A percentile compares a stretch with the other conserved stretches of the same genome.
These are phyloP conservation scores for Oryzias sinensis DNA, from an alignment of 2,797 vertebrate species.

Conservation along the genomic window DNA sequence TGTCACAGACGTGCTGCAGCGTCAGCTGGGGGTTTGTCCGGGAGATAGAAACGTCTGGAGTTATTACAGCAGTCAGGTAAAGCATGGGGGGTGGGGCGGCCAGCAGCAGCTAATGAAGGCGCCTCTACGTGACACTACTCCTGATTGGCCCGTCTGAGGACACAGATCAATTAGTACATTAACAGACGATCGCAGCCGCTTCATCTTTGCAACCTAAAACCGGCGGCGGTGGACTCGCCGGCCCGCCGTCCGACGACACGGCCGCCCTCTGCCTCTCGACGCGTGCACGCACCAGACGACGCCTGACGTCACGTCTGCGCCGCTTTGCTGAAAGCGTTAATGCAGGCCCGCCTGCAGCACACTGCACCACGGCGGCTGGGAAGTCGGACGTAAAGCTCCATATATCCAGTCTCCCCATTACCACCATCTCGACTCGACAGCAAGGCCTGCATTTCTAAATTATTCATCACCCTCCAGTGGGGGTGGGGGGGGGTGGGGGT, in stretches of 20 bases:
- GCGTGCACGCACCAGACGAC: slow-evolving; percentile 3
- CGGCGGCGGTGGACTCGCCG: slow-evolving; percentile 41
- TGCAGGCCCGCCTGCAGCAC: slow-evolving; percentile 48
- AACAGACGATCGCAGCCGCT: slow-evolving; percentile 66
- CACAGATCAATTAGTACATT: slow-evolving; percentile 77
- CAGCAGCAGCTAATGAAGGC: slow-evolving; percentile 68
- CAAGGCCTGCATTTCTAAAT: slow-evolving; percentile 73
- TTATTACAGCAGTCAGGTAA: slow-evolving; percentile 69
- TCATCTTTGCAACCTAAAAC: slow-evolving; percentile 67
- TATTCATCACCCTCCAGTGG: slow-evolving; percentile 64
- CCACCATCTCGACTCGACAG: slow-evolving; percentile 66
- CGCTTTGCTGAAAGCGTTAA: slow-evolving; percentile 44
- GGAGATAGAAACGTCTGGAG: slow-evolving; percentile 67
- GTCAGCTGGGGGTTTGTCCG: slow-evolving; percentile 48
- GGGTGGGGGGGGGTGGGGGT: slow-evolving; percentile 43
- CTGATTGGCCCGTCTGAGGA: slow-evolving; percentile 64
- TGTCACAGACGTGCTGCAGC: background rate
- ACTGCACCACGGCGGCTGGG: slow-evolving; percentile 37
- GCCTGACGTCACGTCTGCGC: slow-evolving; percentile 33
- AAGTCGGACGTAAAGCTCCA: slow-evolving; percentile 66
- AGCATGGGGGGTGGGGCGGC: slow-evolving; percentile 58
- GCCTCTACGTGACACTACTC: slow-evolving; percentile 68
- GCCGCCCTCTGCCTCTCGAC: no score
- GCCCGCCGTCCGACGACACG: slow-evolving; percentile 8
- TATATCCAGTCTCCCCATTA: slow-evolving; percentile 71